Percentiles rank a stretch among this genome's conserved stretches.
phyloP scores from a whole-genome alignment of 2,113 vertebrate genomes.

The Chaetodon trifascialis region DNA sequence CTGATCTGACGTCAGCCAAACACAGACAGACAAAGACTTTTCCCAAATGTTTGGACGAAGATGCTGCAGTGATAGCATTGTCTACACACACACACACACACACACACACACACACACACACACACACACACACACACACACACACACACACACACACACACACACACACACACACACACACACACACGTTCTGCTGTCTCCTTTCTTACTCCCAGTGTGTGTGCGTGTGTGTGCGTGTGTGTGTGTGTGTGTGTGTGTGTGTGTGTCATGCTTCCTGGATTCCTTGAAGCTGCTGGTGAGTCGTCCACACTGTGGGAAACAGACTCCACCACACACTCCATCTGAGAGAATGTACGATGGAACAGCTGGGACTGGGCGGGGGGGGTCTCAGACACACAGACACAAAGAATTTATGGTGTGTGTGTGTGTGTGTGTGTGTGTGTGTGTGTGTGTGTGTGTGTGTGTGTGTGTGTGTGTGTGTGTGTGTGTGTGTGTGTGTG shows the following conservation, averaged over 20 bases:
- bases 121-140: no score
- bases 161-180: no score
- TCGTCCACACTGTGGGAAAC: constrained; percentile 27
- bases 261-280: constrained; percentile 39
- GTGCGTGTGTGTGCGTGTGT: constrained; percentile 34
- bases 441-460: not conserved
- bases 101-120: no score
- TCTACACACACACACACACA: constrained; percentile 48
- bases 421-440: not conserved
- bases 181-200: constrained; percentile 30
- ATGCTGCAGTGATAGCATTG: constrained; percentile 67
- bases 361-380: constrained; percentile 32
- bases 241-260: constrained; percentile 18
- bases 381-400: constrained; percentile 1
- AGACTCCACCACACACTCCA: not conserved
- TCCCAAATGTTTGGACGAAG: constrained; percentile 23
- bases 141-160: no score
- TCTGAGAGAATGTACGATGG: constrained; percentile 14
- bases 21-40: not conserved
- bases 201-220: not conserved
- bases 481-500: not conserved
- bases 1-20: not conserved
- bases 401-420: not conserved
- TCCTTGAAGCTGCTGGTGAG: constrained; percentile 29
- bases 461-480: no score